Percentiles rank a stretch among this genome's conserved stretches.
Conservation (phyloP, 2,797 vertebrate genomes). For the Sebastes vulpes region DNA sequence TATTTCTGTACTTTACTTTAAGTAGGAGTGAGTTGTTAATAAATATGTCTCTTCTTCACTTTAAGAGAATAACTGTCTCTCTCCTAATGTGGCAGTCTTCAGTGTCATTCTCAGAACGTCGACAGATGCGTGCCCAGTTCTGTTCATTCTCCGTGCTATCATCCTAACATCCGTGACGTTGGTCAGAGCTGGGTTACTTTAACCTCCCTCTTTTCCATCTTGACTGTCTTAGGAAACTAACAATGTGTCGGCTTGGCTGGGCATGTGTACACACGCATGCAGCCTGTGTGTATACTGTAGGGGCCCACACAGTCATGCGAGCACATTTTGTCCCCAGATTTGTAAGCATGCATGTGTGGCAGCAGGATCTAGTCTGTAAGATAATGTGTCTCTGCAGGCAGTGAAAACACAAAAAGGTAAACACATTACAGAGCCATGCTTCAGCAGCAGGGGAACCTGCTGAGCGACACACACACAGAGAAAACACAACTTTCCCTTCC, state of each 20-base stretch:
- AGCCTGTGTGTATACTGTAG: background rate
- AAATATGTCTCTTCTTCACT: no score
- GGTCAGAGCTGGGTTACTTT: background rate
- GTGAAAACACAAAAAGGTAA: conserved; percentile 1
- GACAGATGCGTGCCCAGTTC: background rate
- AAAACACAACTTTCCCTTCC: background rate
- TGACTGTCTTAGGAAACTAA: background rate
- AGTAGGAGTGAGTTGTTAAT: no score
- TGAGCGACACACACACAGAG: background rate
- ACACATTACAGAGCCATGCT: background rate
- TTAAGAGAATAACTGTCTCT: no score
- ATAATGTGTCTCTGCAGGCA: conserved; percentile 19
- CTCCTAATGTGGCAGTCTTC: no score
- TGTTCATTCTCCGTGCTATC: background rate
- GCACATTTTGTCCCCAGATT: background rate
- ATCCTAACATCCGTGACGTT: background rate
- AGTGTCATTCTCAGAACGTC: no score
- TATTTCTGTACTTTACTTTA: no score
- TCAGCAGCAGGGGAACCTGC: background rate
- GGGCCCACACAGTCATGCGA: background rate
- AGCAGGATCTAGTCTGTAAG: background rate
- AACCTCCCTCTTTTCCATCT: background rate
- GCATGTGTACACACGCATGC: background rate
- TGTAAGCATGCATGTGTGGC: background rate
- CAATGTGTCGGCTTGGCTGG: background rate